Percentiles rank a stretch among this genome's conserved stretches.
Conservation (phyloP, 35 echinoderm and acorn worm species). For the Heliocidaris erythrogramma region DNA sequence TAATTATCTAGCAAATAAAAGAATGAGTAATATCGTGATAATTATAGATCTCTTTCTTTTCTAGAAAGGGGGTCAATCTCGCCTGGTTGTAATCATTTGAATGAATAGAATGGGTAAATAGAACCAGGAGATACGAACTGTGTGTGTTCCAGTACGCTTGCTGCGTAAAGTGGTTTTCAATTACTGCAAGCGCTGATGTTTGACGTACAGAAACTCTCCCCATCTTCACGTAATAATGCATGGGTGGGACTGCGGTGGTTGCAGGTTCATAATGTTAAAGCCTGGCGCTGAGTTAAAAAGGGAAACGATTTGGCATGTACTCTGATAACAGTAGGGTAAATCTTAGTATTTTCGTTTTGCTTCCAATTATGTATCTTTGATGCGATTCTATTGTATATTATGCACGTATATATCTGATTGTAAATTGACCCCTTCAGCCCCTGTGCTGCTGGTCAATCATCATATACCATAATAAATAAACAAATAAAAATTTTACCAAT, state of each 20-base stretch:
- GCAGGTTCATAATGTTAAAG: background rate
- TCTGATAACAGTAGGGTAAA: no score
- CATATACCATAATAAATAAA: no score
- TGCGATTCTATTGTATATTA: no score
- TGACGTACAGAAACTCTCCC: background rate
- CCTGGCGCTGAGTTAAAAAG: background rate
- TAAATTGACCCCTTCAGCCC: no score
- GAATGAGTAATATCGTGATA: slow-evolving; percentile 41
- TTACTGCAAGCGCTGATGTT: background rate
- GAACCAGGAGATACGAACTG: background rate
- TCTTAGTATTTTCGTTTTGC: no score
- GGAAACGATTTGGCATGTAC: background rate
- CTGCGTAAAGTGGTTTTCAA: slow-evolving; percentile 49
- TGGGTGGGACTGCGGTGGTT: background rate
- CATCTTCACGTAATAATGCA: background rate
- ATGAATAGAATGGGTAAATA: slow-evolving; percentile 29
- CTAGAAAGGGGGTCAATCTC: slow-evolving; percentile 19
- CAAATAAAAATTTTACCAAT: no score
- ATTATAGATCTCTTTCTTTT: slow-evolving; percentile 29
- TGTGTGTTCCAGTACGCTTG: background rate
- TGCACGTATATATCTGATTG: no score
- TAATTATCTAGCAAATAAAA: slow-evolving; percentile 25
- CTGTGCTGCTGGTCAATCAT: no score
- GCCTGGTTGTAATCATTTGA: slow-evolving; percentile 16
- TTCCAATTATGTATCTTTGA: no score